phyloP scores from a whole-genome alignment of 2,888 invertebrate genomes.

The Vandiemenella viatica region DNA sequence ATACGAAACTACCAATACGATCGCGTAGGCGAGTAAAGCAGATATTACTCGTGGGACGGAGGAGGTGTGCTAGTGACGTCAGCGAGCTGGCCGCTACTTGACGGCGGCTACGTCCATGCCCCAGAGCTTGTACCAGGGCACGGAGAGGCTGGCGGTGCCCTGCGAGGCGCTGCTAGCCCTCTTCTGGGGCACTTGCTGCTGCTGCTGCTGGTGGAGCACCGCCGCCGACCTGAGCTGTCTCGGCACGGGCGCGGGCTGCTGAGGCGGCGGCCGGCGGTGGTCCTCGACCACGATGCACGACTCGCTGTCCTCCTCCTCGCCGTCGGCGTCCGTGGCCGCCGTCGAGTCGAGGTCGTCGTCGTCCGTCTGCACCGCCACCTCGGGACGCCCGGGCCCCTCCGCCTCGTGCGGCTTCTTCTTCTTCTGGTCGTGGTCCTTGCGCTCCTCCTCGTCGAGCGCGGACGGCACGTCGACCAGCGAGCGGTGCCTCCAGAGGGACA shows the following conservation, averaged over 20 bases:
- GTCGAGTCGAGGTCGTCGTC: slow-evolving; percentile 2
- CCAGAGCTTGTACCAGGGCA: slow-evolving; percentile 83
- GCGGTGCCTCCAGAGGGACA: slow-evolving; percentile 75
- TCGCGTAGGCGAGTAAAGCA: too few relatives aligned
- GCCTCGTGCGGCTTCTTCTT: too few relatives aligned
- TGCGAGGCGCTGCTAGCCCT: slow-evolving; percentile 12
- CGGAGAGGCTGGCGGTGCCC: slow-evolving; percentile 38
- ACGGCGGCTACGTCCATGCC: slow-evolving; percentile 48
- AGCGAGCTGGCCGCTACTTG: too few relatives aligned
- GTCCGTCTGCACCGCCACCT: neutral
- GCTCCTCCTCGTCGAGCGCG: slow-evolving; percentile 25
- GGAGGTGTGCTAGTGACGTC: too few relatives aligned
- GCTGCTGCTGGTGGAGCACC: neutral
- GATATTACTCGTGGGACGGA: too few relatives aligned
- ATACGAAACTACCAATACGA: too few relatives aligned
- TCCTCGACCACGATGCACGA: slow-evolving; percentile 71
- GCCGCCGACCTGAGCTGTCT: too few relatives aligned
- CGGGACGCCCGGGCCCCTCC: too few relatives aligned
- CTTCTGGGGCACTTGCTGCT: neutral
- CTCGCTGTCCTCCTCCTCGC: slow-evolving; percentile 32
- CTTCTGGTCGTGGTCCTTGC: too few relatives aligned
- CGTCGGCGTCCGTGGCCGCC: slow-evolving; percentile 23
- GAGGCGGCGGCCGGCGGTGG: slow-evolving; percentile 32
- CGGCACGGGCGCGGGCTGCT: neutral
- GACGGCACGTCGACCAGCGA: slow-evolving; percentile 60